Conservation (phyloP, 2,888 invertebrate genomes). For the Aricia artaxerxes region DNA sequence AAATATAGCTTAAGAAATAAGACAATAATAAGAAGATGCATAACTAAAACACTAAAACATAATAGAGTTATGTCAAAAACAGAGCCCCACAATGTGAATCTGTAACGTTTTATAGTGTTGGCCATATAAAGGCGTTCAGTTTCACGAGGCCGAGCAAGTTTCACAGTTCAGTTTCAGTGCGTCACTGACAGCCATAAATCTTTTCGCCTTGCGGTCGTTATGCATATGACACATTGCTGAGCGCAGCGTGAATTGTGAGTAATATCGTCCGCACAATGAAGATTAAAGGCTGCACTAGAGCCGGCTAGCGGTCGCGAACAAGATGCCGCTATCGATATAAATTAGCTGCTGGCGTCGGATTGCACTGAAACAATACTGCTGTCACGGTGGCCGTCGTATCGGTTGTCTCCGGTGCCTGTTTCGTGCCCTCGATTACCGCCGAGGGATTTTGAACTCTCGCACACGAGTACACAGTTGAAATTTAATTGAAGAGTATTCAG, state of each 20-base stretch:
- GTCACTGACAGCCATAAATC: constrained; percentile 37
- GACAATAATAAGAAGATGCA: no score
- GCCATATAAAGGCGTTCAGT: background rate
- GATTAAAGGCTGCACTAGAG: constrained; percentile 41
- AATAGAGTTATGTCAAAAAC: background rate
- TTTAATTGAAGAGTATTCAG: constrained; percentile 44
- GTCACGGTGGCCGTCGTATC: constrained; percentile 68
- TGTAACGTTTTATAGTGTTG: background rate
- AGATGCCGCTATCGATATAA: constrained; percentile 70
- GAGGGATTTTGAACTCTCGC: constrained; percentile 44
- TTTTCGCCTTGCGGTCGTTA: constrained; percentile 36
- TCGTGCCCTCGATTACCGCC: constrained; percentile 47
- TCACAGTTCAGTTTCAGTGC: constrained; percentile 28
- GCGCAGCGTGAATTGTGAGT: constrained; percentile 40
- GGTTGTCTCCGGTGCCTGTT: constrained; percentile 57
- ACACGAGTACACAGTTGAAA: constrained; percentile 44
- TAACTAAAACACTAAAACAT: no score
- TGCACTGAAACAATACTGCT: constrained; percentile 68
- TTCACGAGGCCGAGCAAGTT: constrained; percentile 15
- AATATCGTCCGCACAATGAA: constrained; percentile 41
- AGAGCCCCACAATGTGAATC: background rate
- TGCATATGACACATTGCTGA: constrained; percentile 40
- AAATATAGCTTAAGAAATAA: no score
- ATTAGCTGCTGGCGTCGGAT: constrained; percentile 66
- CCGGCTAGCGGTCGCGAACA: constrained; percentile 54